These are phyloP conservation scores for Furcifer pardalis DNA, from an alignment of 2,797 vertebrate genomes.

Conservation along the genomic window DNA sequence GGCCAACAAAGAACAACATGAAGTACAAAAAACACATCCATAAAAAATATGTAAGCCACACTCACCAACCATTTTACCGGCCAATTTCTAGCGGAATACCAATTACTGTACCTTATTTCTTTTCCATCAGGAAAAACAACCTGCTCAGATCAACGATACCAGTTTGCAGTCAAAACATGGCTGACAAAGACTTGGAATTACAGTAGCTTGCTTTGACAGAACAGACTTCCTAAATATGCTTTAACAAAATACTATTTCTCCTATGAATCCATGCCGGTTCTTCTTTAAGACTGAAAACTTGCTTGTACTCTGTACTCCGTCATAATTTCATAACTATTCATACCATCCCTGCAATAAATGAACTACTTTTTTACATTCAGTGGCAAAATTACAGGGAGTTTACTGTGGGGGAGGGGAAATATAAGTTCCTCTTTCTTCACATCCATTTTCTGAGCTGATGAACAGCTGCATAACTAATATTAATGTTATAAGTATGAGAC, in stretches of 20 bases:
- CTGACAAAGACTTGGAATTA: neutral
- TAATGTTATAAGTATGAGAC: neutral
- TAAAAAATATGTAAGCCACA: neutral
- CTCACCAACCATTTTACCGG: neutral
- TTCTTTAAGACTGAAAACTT: neutral
- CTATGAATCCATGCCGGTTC: neutral
- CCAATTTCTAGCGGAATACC: neutral
- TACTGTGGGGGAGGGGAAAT: neutral
- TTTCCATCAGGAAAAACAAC: neutral
- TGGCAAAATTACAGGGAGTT: neutral
- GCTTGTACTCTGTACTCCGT: neutral
- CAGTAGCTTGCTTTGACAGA: neutral
- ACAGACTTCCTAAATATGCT: neutral
- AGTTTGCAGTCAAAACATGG: slow-evolving; percentile 7
- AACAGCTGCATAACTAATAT: neutral
- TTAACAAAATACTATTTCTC: rapidly evolving
- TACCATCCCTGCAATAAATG: rapidly evolving
- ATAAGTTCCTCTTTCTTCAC: neutral
- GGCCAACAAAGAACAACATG: too few species aligned
- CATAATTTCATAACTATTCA: slow-evolving; percentile 6
- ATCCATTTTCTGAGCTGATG: neutral
- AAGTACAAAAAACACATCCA: neutral
- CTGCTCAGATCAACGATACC: neutral
- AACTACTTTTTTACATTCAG: slow-evolving; percentile 7
- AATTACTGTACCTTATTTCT: neutral